Evolutionary conservation across 64 coral and sea anemone species (phyloP), one percentile per base, ranked within the genome.

Genomic region (Dendrophyllia cribrosa): DNA sequence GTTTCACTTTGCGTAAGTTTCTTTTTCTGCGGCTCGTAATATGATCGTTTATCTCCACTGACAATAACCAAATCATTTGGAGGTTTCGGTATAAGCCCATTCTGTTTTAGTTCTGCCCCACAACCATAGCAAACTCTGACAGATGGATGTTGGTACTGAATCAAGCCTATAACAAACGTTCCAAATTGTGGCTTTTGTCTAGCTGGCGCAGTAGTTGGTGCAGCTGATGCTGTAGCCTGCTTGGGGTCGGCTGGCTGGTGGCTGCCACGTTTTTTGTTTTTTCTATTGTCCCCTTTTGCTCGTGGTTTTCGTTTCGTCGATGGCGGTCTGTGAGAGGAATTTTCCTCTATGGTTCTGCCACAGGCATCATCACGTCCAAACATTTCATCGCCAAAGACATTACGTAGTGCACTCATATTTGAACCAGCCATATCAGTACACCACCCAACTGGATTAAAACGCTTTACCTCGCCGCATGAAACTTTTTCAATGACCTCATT

Each of bases 41-140:
- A 92, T 21, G 60, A 82, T 24, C 79, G 69, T 85, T 85, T 92
- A 64, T 92, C 89, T 24, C 78, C 89, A 58, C 79, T 84, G 19
- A 72, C 69, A 26, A 90, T 90, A 23, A 90, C 61, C 43, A 69
- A 80, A 26, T 80, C 61, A 66, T 51, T 66, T 58, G 76, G 75
- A 8, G 59, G 13, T 51, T 47, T 73, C 68, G 88, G 75, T 17
- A 90, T 48, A 5, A 43, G 19, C 20, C 88, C 76, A 72, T 48
- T 51, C 20, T 68, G 43, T 68, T 26, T 88, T 15, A 74, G 43
- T 52, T 88, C 48, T 5, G 68, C 65, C 9, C 86, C 86, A 74
- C 47, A 88, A 58, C 86, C 51, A 13, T 88, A 88, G 16, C 86
- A 88, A 19, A 55, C 47, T 58, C n/a, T 71, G 15, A 72, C 86